phyloP scores from a whole-genome alignment of 2,797 vertebrate genomes.

The Ctenochaetus hawaiiensis region DNA sequence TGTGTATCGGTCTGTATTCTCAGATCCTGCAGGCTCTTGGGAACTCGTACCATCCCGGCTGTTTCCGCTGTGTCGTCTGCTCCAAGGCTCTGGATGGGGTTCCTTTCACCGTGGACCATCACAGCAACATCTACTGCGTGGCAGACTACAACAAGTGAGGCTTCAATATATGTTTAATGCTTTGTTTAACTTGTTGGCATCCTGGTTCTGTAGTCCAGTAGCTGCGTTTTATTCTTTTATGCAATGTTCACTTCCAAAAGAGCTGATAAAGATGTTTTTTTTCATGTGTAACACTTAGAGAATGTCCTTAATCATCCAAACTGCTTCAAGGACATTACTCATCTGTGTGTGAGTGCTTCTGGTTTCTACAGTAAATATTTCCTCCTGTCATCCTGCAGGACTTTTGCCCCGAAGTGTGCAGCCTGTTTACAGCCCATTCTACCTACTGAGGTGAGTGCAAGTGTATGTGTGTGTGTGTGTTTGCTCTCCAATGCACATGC shows the following conservation, averaged over 20 bases:
- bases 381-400: slow-evolving; percentile 76
- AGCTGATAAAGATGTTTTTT: background rate
- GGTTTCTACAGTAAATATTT: background rate
- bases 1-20: background rate
- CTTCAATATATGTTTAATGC: background rate
- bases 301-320: background rate
- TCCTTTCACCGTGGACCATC: slow-evolving; percentile 92
- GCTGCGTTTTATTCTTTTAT: background rate
- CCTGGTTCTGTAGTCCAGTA: background rate
- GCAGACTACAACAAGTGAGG: slow-evolving; percentile 92
- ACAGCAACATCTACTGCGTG: slow-evolving; percentile 92
- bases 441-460: slow-evolving; percentile 87
- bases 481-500: background rate
- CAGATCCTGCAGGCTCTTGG: slow-evolving; percentile 93
- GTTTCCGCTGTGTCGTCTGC: slow-evolving; percentile 92
- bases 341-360: background rate
- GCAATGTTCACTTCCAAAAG: too few relatives aligned
- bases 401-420: slow-evolving; percentile 92
- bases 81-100: slow-evolving; percentile 91
- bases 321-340: background rate
- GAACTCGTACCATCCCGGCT: slow-evolving; percentile 91
- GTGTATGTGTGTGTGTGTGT: too few relatives aligned
- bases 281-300: background rate
- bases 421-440: slow-evolving; percentile 92
- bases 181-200: background rate